A percentile compares a stretch with the other conserved stretches of the same genome.
Conservation (phyloP, 2,888 invertebrate genomes). For the Rotaria macrura region DNA sequence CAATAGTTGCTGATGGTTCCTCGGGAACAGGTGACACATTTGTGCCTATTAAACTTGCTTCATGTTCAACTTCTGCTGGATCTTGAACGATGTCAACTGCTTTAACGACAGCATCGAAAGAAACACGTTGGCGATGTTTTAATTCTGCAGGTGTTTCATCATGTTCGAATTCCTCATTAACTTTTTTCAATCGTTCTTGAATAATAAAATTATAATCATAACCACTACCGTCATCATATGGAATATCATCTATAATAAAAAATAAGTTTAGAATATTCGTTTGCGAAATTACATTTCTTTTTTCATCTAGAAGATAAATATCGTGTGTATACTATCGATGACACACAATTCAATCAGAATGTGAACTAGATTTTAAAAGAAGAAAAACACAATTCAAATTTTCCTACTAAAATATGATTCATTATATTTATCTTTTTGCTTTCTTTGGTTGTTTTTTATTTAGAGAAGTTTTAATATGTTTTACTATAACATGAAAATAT, state of each 20-base stretch:
- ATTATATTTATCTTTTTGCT: no score
- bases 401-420: no score
- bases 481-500: no score
- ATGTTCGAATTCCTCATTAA: neutral
- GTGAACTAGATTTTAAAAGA: no score
- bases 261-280: no score
- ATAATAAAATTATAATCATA: neutral
- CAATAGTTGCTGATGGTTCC: neutral
- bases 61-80: neutral
- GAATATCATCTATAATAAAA: neutral
- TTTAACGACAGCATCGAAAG: constrained; percentile 5
- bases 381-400: no score
- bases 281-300: no score
- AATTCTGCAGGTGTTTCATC: neutral
- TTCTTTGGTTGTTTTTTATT: no score
- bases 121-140: neutral
- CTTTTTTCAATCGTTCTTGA: constrained; percentile 17
- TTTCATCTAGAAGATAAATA: no score
- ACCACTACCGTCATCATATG: neutral
- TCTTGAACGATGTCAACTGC: neutral
- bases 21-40: neutral
- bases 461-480: no score
- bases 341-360: no score
- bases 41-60: neutral
- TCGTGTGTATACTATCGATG: no score